Evolutionary conservation across 2,113 vertebrate species (phyloP), one percentile per base, ranked within the genome.

Genomic region (Melanostigma gelatinosum): DNA sequence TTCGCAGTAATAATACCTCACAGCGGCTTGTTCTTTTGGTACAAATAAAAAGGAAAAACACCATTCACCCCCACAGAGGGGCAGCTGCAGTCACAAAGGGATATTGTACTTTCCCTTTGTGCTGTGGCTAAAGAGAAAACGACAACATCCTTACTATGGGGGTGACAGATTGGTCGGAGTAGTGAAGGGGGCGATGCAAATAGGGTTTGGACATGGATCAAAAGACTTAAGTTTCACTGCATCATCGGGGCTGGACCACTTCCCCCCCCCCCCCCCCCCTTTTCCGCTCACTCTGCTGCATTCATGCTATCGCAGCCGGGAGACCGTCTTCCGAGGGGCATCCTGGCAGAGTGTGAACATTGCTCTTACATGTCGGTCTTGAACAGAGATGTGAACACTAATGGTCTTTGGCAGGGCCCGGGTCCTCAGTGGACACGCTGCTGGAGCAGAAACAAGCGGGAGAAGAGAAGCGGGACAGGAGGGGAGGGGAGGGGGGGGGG

Each of bases 311-410:
- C 29, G n/a, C 55, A 64, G 73, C 71, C 40, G 34, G 2, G 72
- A 75, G 81, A 50, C 46, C 6, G 9, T 86, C 78, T 85, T 87
- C 58, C 57, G 85, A 82, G 77, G 76, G 68, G 27, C 42, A 36
- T 87, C 84, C 89, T 80, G 85, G 85, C 82, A 61, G 88, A 90
- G 80, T 79, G 87, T 76, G 79, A 88, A 89, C 83, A 73, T 70
- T 79, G 85, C 57, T 90, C 87, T 88, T 85, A 89, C 82, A 78
- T 84, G 88, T 87, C 83, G n/a, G 82, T 69, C 87, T 83, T 89
- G 80, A 90, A 91, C 93, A 88, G 87, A 89, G 90, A 90, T 89
- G 93, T 92, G 90, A 93, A 93, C 90, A 68, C 88, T 95, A 91
- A 95, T 93, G 88, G 84, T 82, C 88, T 84, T 84, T 93, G 93